Percentiles rank a stretch among this genome's conserved stretches.
These are phyloP conservation scores for Maniola jurtina DNA, from an alignment of 1,140 invertebrate genomes.

Conservation along the genomic window DNA sequence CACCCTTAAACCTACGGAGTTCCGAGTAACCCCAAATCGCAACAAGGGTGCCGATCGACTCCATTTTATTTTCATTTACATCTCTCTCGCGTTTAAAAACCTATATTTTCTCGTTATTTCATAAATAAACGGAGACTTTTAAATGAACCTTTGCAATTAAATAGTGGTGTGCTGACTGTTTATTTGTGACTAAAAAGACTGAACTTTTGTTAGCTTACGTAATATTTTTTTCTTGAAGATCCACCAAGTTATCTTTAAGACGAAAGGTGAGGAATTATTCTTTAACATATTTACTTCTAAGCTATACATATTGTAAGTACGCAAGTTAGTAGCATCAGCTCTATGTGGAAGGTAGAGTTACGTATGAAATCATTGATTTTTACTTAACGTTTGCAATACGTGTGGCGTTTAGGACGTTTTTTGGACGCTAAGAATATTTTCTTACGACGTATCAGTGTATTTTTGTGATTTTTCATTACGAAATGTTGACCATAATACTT, in stretches of 20 bases:
- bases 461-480: neutral
- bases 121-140: conserved; percentile 16
- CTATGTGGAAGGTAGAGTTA: neutral
- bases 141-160: conserved; percentile 6
- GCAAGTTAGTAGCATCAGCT: neutral
- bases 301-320: neutral
- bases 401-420: conserved; percentile 6
- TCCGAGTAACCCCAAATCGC: conserved; percentile 46
- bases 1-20: conserved; percentile 13
- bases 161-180: conserved; percentile 13
- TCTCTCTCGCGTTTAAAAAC: conserved; percentile 38
- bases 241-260: conserved; percentile 34
- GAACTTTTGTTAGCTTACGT: conserved; percentile 50
- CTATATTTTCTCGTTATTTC: conserved; percentile 23
- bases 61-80: conserved; percentile 70
- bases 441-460: neutral
- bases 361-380: conserved; percentile 33
- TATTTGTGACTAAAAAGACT: conserved; percentile 10
- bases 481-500: too few species aligned
- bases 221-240: conserved; percentile 54
- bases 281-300: neutral
- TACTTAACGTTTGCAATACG: conserved; percentile 14
- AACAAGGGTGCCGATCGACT: conserved; percentile 41
- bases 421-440: neutral
- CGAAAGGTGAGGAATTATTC: conserved; percentile 39